Percentiles rank a stretch among this genome's conserved stretches.
Conservation (phyloP, 1,140 invertebrate species). For the Pentalonia nigronervosa region DNA sequence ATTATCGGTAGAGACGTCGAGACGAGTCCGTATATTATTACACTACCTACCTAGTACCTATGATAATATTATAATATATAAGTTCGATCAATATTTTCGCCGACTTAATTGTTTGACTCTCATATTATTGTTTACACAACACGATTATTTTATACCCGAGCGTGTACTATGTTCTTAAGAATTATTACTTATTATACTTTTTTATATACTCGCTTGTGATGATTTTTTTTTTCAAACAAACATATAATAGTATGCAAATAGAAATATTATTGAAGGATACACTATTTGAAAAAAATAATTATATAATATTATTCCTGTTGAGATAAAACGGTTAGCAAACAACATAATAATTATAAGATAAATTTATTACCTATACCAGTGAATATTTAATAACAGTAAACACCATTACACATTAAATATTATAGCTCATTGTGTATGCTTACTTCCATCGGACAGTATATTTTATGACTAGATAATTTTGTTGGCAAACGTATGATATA, state of each 20-base stretch:
- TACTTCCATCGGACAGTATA: neutral
- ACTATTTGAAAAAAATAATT: neutral
- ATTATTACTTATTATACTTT: neutral
- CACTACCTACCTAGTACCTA: neutral
- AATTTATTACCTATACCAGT: neutral
- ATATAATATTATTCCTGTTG: neutral
- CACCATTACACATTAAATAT: neutral
- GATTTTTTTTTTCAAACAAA: neutral
- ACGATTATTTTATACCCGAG: neutral
- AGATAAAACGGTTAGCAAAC: neutral
- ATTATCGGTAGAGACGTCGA: neutral
- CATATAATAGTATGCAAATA: neutral
- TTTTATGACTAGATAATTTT: slow-evolving; percentile 22
- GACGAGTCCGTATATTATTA: neutral
- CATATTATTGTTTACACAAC: neutral
- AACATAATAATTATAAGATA: neutral
- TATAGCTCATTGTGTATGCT: slow-evolving; percentile 23
- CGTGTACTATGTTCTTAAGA: neutral
- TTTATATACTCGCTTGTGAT: neutral
- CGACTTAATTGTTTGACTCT: neutral
- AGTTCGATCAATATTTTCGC: neutral
- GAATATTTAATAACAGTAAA: slow-evolving; percentile 26
- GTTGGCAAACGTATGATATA: neutral
- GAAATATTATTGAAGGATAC: neutral
- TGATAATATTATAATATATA: no score